These are phyloP conservation scores for Desoria tigrina DNA, from an alignment of 2,888 invertebrate genomes.

Conservation along the genomic window DNA sequence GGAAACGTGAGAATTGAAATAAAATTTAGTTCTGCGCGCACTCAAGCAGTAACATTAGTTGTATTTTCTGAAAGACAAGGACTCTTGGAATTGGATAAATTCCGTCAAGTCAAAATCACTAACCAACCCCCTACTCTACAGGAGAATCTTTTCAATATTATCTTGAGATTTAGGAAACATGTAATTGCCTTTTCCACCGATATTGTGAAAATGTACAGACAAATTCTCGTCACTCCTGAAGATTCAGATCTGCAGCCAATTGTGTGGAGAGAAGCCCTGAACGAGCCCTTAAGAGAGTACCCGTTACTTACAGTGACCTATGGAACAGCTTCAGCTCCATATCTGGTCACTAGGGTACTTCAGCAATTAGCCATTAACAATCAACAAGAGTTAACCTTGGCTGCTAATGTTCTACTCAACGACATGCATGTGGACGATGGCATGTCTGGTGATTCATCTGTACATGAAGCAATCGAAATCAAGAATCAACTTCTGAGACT, in stretches of 20 bases:
- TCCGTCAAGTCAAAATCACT: conserved; percentile 18
- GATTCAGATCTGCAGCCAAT: conserved; percentile 51
- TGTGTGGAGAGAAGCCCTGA: conserved; percentile 44
- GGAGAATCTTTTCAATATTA: too few relatives aligned
- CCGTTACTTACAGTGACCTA: conserved; percentile 51
- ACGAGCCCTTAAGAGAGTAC: conserved; percentile 37
- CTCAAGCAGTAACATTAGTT: conserved; percentile 28
- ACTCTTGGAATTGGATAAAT: conserved; percentile 31
- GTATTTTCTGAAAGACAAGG: conserved; percentile 31
- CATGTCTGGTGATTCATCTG: conserved; percentile 43
- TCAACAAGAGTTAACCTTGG: conserved; percentile 47
- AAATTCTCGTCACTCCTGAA: conserved; percentile 48
- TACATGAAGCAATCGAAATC: conserved; percentile 38
- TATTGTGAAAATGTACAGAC: conserved; percentile 54
- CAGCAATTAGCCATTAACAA: conserved; percentile 47
- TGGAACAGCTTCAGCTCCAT: conserved; percentile 47
- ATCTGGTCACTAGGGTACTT: conserved; percentile 48
- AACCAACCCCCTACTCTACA: too few relatives aligned
- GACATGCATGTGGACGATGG: conserved; percentile 55
- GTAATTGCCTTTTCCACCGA: too few relatives aligned
- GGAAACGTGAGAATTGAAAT: conserved; percentile 33
- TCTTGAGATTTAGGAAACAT: too few relatives aligned
- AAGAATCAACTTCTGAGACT: conserved; percentile 36
- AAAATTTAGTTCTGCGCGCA: conserved; percentile 19
- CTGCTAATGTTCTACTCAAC: conserved; percentile 56